Evolutionary conservation across 2,888 invertebrate species (phyloP).

Genomic region (Coenonympha glycerion): DNA sequence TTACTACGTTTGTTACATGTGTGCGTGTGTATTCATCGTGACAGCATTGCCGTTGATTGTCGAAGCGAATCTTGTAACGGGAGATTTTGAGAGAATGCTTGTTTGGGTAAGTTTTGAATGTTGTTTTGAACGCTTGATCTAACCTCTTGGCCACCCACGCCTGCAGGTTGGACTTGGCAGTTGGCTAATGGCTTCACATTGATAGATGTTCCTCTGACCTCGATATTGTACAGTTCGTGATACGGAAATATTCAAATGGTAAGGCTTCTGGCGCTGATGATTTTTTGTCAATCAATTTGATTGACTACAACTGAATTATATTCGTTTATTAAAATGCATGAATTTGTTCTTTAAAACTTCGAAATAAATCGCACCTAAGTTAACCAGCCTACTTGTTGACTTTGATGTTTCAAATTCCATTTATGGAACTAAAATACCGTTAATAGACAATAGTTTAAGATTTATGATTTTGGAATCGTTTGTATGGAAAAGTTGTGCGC

Average conservation of each 20-base stretch:
- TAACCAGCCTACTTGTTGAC: too few relatives aligned
- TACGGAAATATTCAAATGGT: constrained; percentile 49
- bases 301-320: neutral
- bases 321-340: too few relatives aligned
- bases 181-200: constrained; percentile 37
- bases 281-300: constrained; percentile 37
- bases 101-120: constrained; percentile 55
- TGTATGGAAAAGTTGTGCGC: too few relatives aligned
- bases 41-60: constrained; percentile 68
- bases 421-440: too few relatives aligned
- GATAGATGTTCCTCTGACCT: constrained; percentile 47
- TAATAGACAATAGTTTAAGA: too few relatives aligned
- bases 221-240: constrained; percentile 48
- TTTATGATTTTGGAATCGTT: too few relatives aligned
- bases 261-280: constrained; percentile 43
- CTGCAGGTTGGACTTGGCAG: constrained; percentile 36
- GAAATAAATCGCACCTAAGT: too few relatives aligned
- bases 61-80: constrained; percentile 73
- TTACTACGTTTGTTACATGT: constrained; percentile 61
- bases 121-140: constrained; percentile 51
- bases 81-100: constrained; percentile 56
- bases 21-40: constrained; percentile 57
- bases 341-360: too few relatives aligned
- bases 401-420: too few relatives aligned
- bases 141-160: constrained; percentile 46